These are phyloP conservation scores for Zygothrica quintamaculata DNA, from an alignment of 2,888 invertebrate genomes.

Conservation along the genomic window DNA sequence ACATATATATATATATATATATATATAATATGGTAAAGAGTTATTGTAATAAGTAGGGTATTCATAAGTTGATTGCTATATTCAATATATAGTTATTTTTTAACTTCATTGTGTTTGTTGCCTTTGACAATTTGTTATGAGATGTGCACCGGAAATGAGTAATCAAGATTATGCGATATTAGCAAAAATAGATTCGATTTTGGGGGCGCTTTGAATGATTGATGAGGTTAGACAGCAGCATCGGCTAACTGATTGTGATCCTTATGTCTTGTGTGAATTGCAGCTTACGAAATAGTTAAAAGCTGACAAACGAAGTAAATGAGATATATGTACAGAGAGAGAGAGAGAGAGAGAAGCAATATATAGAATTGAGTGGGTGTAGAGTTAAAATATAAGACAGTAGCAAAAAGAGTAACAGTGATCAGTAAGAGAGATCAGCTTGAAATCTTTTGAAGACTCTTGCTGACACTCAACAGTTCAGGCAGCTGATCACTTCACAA, in stretches of 20 bases:
- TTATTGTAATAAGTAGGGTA: constrained; percentile 42
- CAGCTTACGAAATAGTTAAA: constrained; percentile 50
- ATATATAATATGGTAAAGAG: constrained; percentile 2
- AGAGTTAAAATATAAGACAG: constrained; percentile 3
- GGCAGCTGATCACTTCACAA: constrained; percentile 8
- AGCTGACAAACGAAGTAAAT: constrained; percentile 17
- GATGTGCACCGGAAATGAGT: constrained; percentile 77
- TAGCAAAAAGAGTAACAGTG: constrained; percentile 22
- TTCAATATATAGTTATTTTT: too few species aligned
- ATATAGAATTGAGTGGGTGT: constrained; percentile 32
- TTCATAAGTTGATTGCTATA: constrained; percentile 26
- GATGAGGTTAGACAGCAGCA: constrained; percentile 67
- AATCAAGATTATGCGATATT: constrained; percentile 78
- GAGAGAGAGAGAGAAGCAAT: neutral
- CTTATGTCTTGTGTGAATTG: constrained; percentile 33
- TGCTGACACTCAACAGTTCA: constrained; percentile 14
- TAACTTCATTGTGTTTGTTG: constrained; percentile 46
- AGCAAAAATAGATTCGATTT: constrained; percentile 76
- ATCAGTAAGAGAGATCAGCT: neutral
- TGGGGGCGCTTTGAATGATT: constrained; percentile 65
- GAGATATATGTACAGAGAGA: neutral
- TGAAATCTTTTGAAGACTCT: constrained; percentile 7
- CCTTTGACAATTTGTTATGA: constrained; percentile 67
- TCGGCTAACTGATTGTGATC: constrained; percentile 48
- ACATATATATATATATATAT: constrained; percentile 13